Base-by-base conservation (phyloP, 2,888 invertebrate genomes). In the Schizotus pectinicornis region DNA sequence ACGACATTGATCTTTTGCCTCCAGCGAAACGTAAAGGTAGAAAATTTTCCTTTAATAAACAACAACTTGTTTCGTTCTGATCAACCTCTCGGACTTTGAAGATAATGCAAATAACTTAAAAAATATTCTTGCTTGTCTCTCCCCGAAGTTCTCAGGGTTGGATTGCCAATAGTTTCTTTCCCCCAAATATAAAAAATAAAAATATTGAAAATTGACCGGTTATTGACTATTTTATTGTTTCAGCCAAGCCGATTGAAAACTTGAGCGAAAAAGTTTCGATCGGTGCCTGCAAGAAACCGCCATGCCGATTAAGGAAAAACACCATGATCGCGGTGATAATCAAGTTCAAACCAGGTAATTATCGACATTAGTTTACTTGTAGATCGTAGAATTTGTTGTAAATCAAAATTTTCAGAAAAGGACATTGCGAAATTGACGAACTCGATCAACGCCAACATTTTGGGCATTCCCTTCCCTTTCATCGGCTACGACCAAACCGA, bases 401-500 rank as follows among this genome's bases (percentile, higher is more conserved):
- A n/a, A n/a, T n/a, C n/a, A n/a, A n/a, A n/a, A n/a, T n/a, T n/a
- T n/a, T n/a, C 81, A 86, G 84, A 83, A 0, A 74, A 77, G 8
- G 86, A 89, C 61, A 70, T 86, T n/a, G 52, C 73, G 0, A 77
- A 75, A 0, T 49, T 92, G 41, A 83, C 49, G 39, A 89, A 88
- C 57, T 74, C 79, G 6, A 91, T 92, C 5, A 77, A 76, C 59
- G 93, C 89, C 0, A 78, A 82, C 0, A 81, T 92, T 11, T 73
- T 85, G 1, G 86, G 86, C 0, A 72, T 91, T 0, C 81, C 84
- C 0, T 71, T 93, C 47, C 92, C 93, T 0, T 92, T 92, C 74
- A 72, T 90, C 7, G 92, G 93, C 6, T 90, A 91, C 8, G 89
- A 92, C 73, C 88, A 88, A 7, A 81, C 79, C 14, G 82, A 85